Evolutionary conservation across 1,140 invertebrate species (phyloP), one percentile per base, ranked within the genome.

Genomic region (Psilanteris sp.): DNA sequence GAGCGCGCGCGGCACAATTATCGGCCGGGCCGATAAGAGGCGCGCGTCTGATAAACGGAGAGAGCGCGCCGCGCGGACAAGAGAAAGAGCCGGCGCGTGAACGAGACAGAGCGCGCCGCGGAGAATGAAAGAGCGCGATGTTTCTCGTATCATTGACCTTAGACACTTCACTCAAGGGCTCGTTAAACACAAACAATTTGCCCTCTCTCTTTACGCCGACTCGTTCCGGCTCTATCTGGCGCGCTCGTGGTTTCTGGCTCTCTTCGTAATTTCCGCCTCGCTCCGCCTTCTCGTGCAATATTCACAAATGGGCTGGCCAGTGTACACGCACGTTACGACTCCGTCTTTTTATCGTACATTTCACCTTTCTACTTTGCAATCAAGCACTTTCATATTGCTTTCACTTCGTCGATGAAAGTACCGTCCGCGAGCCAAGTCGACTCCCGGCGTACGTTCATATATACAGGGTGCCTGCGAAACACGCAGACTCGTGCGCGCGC

Each of bases 311-410:
- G 83, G 82, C 84, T 84, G 83, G 81, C 67, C 68, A 59, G 76
- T 85, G 80, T 77, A 84, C 82, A 84, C 83, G 84, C 84, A 83
- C 83, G 85, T 86, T 86, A 86, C 86, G 79, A 80, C 82, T 81
- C 81, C 80, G 79, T 86, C 82, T 87, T 87, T 88, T 87, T 87
- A 87, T 86, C 85, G 80, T 87, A 83, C 86, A 88, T 88, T 88
- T 89, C 87, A 87, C 87, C 87, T 89, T 89, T 89, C 87, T 89
- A 88, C 87, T 89, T 89, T 88, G 83, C 85, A 88, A 88, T 89
- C 87, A 85, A 87, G 84, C 85, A 88, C 87, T 89, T 89, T 89
- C 87, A 89, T 89, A 88, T 88, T 87, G 87, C 87, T 87, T 89
- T 89, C 87, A 89, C 87, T 88, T 83, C 83, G 79, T 78, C 82